A percentile compares a stretch with the other conserved stretches of the same genome.
These are phyloP conservation scores for Acanthosoma haemorrhoidale DNA, from an alignment of 2,888 invertebrate species.

Conservation along the genomic window DNA sequence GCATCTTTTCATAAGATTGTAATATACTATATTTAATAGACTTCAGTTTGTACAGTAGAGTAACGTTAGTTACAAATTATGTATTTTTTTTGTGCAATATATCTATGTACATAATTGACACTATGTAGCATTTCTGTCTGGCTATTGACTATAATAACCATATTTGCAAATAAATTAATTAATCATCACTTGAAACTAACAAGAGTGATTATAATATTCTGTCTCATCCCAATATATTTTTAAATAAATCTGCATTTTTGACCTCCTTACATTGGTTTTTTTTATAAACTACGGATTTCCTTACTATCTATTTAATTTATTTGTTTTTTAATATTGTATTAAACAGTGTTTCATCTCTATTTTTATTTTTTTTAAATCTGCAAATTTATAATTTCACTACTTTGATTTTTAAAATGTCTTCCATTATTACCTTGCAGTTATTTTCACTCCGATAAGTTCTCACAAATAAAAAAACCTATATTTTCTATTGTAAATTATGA, in stretches of 20 bases:
- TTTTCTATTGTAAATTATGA: too few species aligned
- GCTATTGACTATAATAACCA: too few species aligned
- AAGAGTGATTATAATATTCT: background rate
- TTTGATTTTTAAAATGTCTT: too few species aligned
- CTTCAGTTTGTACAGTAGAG: background rate
- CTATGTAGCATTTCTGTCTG: background rate
- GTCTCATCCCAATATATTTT: background rate
- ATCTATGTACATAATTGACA: conserved; percentile 10
- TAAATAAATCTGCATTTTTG: conserved; percentile 10
- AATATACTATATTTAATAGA: background rate
- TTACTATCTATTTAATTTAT: too few species aligned
- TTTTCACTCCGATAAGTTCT: too few species aligned
- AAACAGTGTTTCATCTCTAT: too few species aligned
- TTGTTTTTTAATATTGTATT: too few species aligned
- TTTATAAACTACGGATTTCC: too few species aligned
- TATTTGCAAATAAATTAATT: background rate
- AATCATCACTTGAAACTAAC: background rate
- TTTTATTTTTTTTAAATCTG: too few species aligned
- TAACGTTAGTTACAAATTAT: background rate
- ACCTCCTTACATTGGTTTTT: background rate
- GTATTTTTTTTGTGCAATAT: conserved; percentile 7
- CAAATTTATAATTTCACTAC: too few species aligned
- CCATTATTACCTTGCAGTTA: too few species aligned
- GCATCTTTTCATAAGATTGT: background rate
- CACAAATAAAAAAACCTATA: too few species aligned